A percentile compares a stretch with the other conserved stretches of the same genome.
Conservation (phyloP, 2,888 invertebrate genomes). For the Halictus quadricinctus region DNA sequence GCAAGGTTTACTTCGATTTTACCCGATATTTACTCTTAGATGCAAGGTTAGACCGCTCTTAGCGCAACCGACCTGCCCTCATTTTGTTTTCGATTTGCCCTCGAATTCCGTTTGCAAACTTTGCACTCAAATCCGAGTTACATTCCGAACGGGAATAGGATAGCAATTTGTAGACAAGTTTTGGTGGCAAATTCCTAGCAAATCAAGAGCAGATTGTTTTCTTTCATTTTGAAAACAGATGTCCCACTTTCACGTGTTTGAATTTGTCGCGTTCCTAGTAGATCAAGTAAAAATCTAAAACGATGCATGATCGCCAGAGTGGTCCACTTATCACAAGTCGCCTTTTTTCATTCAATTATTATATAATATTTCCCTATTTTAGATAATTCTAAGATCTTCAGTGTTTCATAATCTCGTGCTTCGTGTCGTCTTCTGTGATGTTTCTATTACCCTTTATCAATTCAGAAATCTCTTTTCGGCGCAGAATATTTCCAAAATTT, state of each 20-base stretch:
- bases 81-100: too few species aligned
- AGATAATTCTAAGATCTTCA: constrained; percentile 20
- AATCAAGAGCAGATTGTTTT: too few species aligned
- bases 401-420: constrained; percentile 16
- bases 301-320: constrained; percentile 37
- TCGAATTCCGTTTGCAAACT: too few species aligned
- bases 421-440: constrained; percentile 28
- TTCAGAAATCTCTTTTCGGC: background rate
- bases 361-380: background rate
- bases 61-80: too few species aligned
- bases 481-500: background rate
- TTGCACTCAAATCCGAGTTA: too few species aligned
- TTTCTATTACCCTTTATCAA: constrained; percentile 22
- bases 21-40: too few species aligned
- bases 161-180: too few species aligned
- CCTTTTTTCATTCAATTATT: constrained; percentile 8
- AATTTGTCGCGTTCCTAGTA: constrained; percentile 9
- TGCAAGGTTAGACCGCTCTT: too few species aligned
- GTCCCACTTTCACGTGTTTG: background rate
- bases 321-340: constrained; percentile 63
- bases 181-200: too few species aligned
- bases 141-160: too few species aligned
- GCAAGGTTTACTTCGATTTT: too few species aligned
- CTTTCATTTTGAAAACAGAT: background rate
- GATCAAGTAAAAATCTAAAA: constrained; percentile 20